Percentiles rank a stretch among this genome's conserved stretches.
Conservation (phyloP, 2,797 vertebrate species). For the Chiloscyllium punctatum region DNA sequence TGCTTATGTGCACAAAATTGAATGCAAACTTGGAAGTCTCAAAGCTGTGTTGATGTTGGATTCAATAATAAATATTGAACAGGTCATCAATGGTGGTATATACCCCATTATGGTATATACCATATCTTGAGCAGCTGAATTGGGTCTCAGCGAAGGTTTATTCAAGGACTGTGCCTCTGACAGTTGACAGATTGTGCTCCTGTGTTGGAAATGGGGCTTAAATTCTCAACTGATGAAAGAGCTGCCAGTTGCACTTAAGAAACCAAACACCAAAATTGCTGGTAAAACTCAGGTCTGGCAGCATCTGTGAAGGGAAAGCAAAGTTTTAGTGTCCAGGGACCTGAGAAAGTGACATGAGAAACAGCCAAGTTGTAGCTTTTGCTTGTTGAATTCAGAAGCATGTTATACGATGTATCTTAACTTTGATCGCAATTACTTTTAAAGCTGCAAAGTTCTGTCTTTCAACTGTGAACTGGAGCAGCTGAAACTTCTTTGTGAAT, state of each 20-base stretch:
- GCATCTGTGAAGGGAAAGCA: no score
- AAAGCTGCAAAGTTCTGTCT: background rate
- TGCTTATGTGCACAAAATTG: background rate
- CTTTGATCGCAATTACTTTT: background rate
- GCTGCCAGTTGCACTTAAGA: background rate
- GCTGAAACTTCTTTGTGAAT: background rate
- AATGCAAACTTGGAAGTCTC: background rate
- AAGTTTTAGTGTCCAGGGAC: no score
- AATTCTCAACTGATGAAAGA: no score
- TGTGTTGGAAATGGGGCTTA: no score
- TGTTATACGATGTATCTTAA: background rate
- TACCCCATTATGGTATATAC: background rate
- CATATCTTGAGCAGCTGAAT: background rate
- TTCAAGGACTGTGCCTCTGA: no score
- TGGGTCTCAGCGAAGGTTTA: background rate
- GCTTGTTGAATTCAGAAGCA: background rate
- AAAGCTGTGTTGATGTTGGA: background rate
- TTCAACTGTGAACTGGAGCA: background rate
- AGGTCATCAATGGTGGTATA: no score
- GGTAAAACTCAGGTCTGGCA: no score
- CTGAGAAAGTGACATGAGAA: background rate
- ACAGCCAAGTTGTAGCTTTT: background rate
- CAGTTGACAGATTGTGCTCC: background rate
- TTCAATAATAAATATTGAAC: background rate
- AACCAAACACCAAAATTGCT: no score